These are phyloP conservation scores for Oostethus manadensis DNA, from an alignment of 2,113 vertebrate species.

Conservation along the genomic window DNA sequence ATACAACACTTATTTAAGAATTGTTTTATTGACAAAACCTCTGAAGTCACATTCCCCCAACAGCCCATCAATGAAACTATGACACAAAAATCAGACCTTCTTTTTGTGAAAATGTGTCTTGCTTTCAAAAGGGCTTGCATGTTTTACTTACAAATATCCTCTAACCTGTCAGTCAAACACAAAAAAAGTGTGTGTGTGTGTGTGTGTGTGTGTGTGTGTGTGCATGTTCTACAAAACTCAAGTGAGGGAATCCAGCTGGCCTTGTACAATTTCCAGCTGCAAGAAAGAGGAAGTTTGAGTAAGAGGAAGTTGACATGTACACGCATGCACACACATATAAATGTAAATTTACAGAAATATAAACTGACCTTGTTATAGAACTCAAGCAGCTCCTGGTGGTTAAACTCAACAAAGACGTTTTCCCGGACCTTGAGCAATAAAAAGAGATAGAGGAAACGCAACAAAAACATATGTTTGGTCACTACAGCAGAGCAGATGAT, in stretches of 20 bases:
- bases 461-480: conserved; percentile 5
- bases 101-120: neutral
- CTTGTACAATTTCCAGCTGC: conserved; percentile 92
- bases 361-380: conserved; percentile 92
- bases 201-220: conserved; percentile 14
- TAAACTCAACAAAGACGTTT: conserved; percentile 88
- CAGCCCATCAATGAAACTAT: neutral
- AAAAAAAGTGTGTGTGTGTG: conserved; percentile 17
- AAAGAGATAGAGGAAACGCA: conserved; percentile 7
- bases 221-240: conserved; percentile 71
- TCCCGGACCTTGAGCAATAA: conserved; percentile 74
- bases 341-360: neutral
- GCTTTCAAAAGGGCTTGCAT: neutral
- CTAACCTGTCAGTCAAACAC: conserved; percentile 32
- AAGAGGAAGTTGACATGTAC: neutral
- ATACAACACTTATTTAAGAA: neutral
- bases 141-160: conserved; percentile 4
- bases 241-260: conserved; percentile 93
- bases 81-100: neutral
- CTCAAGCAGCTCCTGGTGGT: conserved; percentile 87
- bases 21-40: conserved; percentile 1
- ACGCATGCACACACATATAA: neutral
- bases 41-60: neutral
- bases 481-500: conserved; percentile 4
- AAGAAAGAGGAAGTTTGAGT: conserved; percentile 54